Base-by-base conservation (phyloP, 2,888 invertebrate genomes). In the Himalopsyche kuldschensis region DNA sequence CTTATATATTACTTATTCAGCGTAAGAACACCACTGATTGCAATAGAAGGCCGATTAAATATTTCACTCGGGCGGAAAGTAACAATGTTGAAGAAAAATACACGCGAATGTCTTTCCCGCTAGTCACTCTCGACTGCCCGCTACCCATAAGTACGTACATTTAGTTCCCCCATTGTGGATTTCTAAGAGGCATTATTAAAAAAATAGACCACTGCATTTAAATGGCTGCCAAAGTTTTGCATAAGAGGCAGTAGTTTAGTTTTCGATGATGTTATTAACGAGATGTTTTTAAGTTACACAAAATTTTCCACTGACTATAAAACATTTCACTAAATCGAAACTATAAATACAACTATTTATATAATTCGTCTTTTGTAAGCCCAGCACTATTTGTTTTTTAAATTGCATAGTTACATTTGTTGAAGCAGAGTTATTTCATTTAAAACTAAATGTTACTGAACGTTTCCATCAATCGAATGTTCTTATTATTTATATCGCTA, bases 1-100 rank as follows among this genome's bases (percentile, higher is more conserved):
- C 6, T 20, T 20, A 4, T 24, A 5, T 55, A 0, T 20, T 3
- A 55, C 8, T 20, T 20, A 4, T 20, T 55, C 4, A n/a, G 11
- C 11, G 15, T 4, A 41, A 11, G 41, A 15, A 41, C 69, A 27
- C 69, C 27, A 69, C 69, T 69, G 69, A 79, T 20, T 55, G 32
- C 35, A 84, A 84, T 84, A 84, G 79, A 69, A 84, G 82, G 80
- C 79, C 82, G 85, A 85, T 85, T 85, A 85, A 85, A 85, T 85
- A 85, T 85, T 85, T 85, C 84, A 84, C 81, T 78, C 69, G 79
- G 78, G 83, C 32, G 80, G 84, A 82, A 80, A 82, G 82, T 77
- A 82, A 82, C 83, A 83, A 85, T 77, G 82, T 79, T 41, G 82
- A 48, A 46, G 48, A 84, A 82, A 84, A 80, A 80, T 82, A 84